Evolutionary conservation across 1,140 invertebrate genomes (phyloP), one percentile per base, ranked within the genome.

Genomic region (Mercenaria mercenaria): DNA sequence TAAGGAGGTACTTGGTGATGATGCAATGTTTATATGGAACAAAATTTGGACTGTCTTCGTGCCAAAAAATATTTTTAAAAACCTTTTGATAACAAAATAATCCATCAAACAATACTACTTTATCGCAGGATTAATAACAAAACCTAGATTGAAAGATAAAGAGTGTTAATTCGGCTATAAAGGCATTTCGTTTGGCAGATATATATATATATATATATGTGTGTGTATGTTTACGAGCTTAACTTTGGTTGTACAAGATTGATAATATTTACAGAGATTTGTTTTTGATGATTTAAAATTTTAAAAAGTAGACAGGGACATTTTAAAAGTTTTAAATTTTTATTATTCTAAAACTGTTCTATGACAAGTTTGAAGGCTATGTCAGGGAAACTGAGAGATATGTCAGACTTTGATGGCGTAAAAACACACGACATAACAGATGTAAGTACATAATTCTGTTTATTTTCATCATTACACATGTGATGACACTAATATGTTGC

Each of bases 341-440:
- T n/a, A n/a, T n/a, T n/a, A n/a, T n/a, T n/a, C n/a, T n/a, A n/a
- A n/a, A n/a, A n/a, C n/a, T n/a, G n/a, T 47, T 47, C 43, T 47
- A 64, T 64, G 59, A 29, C 59, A 29, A 29, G 26, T 64, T 29
- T 26, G 6, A 15, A 50, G 76, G 76, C 76, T 34, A 79, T 79
- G 76, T 79, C 76, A 34, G 76, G 76, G 13, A 52, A 37, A 32
- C 26, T 79, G 26, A 0, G n/a, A 79, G 69, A 74, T 34, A 79
- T 79, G 76, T 79, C 76, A 20, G 29, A 52, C 20, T 79, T 79
- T 79, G 47, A 79, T 52, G 76, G 76, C n/a, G 47, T 79, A 18
- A 50, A 47, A 47, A 50, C 50, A 32, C 76, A 50, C 20, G 76
- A 79, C 8, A 79, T 79, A 23, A 79, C 76, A 34, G 47, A 79